A percentile compares a stretch with the other conserved stretches of the same genome.
phyloP scores from a whole-genome alignment of 2,797 vertebrate genomes.

The Halcyon smyrnensis region DNA sequence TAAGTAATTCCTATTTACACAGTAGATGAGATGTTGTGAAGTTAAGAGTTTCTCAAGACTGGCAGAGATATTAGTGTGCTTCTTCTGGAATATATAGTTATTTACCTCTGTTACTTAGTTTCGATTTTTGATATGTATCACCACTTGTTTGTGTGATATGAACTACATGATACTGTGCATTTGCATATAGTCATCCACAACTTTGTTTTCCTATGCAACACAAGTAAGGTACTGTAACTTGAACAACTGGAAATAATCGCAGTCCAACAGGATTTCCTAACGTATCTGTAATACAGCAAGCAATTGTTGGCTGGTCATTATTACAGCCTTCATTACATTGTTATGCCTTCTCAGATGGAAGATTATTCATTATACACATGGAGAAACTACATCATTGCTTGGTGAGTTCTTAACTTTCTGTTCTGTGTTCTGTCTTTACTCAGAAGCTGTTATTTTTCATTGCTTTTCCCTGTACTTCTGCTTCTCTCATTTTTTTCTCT shows the following conservation, averaged over 20 bases:
- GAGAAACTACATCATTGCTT: neutral
- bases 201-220: neutral
- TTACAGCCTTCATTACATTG: neutral
- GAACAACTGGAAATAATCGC: slow-evolving; percentile 40
- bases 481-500: neutral
- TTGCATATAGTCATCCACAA: neutral
- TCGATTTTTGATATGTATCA: neutral
- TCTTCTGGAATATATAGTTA: neutral
- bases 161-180: neutral
- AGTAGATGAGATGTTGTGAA: neutral
- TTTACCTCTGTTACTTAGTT: slow-evolving; percentile 2
- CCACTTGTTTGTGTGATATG: neutral
- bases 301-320: neutral
- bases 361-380: neutral
- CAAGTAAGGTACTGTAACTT: neutral
- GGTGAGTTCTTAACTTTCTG: neutral
- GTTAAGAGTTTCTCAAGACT: slow-evolving; percentile 17
- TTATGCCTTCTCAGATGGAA: neutral
- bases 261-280: slow-evolving; percentile 29
- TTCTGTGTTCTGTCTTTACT: neutral
- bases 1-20: slow-evolving; percentile 5
- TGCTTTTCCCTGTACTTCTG: neutral
- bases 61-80: neutral
- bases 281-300: neutral
- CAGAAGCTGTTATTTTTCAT: neutral